Evolutionary conservation across 2,113 vertebrate species (phyloP), one percentile per base, ranked within the genome.

Genomic region (Hemichromis elongatus): DNA sequence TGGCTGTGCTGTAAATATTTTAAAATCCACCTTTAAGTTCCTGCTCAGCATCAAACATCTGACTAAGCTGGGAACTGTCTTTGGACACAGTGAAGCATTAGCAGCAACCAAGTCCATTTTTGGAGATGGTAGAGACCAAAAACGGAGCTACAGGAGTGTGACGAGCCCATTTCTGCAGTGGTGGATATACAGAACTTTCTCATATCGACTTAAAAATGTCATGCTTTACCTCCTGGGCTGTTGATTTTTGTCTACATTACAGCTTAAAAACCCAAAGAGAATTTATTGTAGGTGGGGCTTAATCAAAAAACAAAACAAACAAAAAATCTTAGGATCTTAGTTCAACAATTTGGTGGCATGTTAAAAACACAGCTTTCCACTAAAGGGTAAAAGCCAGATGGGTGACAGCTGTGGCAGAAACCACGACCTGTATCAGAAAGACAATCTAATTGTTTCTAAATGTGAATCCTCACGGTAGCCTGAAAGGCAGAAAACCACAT

Each of bases 11-110:
- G 28, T 54, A 77, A 78, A 85, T 1, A 53, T 77, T 68, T 19
- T 19, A 47, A 19, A 73, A 19, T 28, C 42, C 19, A 28, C 10
- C 9, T 0, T 33, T n/a, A 30, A 75, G 45, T 52, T 75, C 45
- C 42, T 75, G 70, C 70, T 52, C 70, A 75, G 26, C 45, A 75
- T 9, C 70, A 75, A 50, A 52, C 70, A 75, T 4, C 9, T 75
- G 45, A 52, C 45, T 75, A 30, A 30, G 0, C 66, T 11, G 5
- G 40, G 40, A 70, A 1, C 24, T 47, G 40, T 9, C 0, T 70
- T 70, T 47, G 45, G 40, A 70, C 40, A 47, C 24, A 73, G 68
- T 73, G 24, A 50, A n/a, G 50, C 19, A n/a, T n/a, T n/a, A 53
- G 50, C 50, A 73, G 42, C 24, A 50, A 52, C 45, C 1, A 12